Base-by-base conservation (phyloP, 2,797 vertebrate species). In the Eospalax fontanierii region DNA sequence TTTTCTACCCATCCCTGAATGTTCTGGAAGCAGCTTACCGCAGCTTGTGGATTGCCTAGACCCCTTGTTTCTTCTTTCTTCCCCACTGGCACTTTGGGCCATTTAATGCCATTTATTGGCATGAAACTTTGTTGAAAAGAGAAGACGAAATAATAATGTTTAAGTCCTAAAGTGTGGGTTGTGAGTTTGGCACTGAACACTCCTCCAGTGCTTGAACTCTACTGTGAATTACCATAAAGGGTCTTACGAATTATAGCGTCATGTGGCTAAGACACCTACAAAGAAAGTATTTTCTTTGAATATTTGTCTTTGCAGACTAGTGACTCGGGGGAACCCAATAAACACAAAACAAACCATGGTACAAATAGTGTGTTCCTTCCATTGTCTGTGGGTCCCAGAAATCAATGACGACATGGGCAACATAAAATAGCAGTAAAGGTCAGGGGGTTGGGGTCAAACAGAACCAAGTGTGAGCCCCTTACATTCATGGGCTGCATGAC, bases 261-360 rank as follows among this genome's bases (percentile, higher is more conserved):
- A 35, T 91, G 84, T 90, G 87, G 91, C 82, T 89, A 94, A 92
- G 65, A 80, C 61, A 65, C 22, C 43, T 33, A 3, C 50, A 50
- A 57, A 63, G 76, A 88, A 97, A 93, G 74, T 54, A 63, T 80
- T 93, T 92, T 94, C 88, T 40, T 83, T 78, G 90, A 82, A 33
- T 87, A 83, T 91, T 94, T 95, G 59, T 46, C 33, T 80, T 93
- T 90, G 63, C 16, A 87, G 80, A 66, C 80, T 63, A 76, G 70
- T 54, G 85, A 75, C 82, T 91, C 87, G 85, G 68, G 33, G 33
- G 76, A 95, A 85, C n/a, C 74, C 90, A 87, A 92, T 85, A 82
- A 90, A 88, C 43, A 24, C 46, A 84, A 93, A 93, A 95, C 88
- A 95, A 90, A 90, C 46, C 63, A 22, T 78, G 73, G 46, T 89